Evolutionary conservation across 2,797 vertebrate genomes (phyloP).

Genomic region (Agapornis canus): DNA sequence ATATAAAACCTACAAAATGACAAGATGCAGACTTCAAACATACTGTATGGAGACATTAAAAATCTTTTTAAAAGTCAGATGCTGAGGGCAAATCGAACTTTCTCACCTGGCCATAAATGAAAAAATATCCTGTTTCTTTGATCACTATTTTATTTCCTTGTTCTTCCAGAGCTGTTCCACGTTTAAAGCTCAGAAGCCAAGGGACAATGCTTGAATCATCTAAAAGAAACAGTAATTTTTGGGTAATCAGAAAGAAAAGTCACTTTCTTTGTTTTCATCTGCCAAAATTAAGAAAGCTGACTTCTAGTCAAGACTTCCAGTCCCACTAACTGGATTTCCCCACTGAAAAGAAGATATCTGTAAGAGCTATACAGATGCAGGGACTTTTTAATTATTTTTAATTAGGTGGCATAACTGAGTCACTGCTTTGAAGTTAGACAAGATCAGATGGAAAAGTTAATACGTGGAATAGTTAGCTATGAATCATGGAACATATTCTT

Average conservation of each 20-base stretch:
- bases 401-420: not conserved
- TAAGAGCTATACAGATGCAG: not conserved
- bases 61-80: not conserved
- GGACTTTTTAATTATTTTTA: not conserved
- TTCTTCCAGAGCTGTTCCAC: conserved; percentile 86
- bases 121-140: conserved; percentile 91
- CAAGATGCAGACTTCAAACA: not conserved
- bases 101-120: conserved; percentile 93
- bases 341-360: not conserved
- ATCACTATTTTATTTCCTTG: conserved; percentile 87
- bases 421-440: not conserved
- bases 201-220: conserved; percentile 86
- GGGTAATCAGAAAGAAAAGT: not conserved
- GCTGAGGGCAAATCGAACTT: not conserved
- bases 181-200: conserved; percentile 90
- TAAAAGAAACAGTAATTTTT: conserved; percentile 24
- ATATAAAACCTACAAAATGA: conserved; percentile 87
- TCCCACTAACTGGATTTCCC: not conserved
- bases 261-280: not conserved
- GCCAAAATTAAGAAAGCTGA: not conserved
- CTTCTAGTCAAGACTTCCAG: not conserved
- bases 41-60: not conserved
- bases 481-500: conserved; percentile 14
- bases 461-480: not conserved
- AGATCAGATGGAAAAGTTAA: not conserved